Base-by-base conservation (phyloP, 2,797 vertebrate species). In the Acanthiza pusilla region DNA sequence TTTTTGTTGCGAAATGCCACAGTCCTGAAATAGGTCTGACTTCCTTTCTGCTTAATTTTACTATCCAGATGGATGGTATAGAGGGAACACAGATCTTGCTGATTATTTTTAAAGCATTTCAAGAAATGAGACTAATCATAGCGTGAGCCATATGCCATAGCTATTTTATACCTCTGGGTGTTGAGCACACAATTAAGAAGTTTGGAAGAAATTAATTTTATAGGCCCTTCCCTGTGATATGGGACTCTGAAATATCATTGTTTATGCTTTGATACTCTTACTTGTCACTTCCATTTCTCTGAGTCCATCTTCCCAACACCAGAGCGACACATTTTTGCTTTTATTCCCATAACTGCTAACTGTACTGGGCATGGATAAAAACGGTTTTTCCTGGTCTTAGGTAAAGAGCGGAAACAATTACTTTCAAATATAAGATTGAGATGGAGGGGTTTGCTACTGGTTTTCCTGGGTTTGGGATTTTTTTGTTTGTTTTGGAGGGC, bases 101-200 rank as follows among this genome's bases (percentile, higher is more conserved):
- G 74, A 82, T 76, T 72, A 73, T 91, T 91, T 96, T 76, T 87
- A 79, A 92, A 83, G 10, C 40, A 42, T 78, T 91, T 87, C n/a
- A 73, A 81, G 78, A 70, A 92, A 85, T 55, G n/a, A 84, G 43
- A 58, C 38, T 88, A 93, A 86, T 88, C 73, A 68, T 58, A 73
- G 43, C 1, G 0, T 45, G 74, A 89, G 71, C 70, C 79, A 75
- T 79, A 96, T 79, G 91, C 72, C 60, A 36, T 2, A 45, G 71
- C 36, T 92, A 76, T 85, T 89, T 92, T 79, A 76, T 67, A 92
- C 19, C 45, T 60, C 71, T 45, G 48, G 4, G 43, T 50, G 55
- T 45, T 79, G 43, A 91, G 61, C 23, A 42, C 21, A 53, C 4
- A 60, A 62, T 54, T 61, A 58, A 77, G n/a, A 74, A 66, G 15